A percentile compares a stretch with the other conserved stretches of the same genome.
Evolutionary conservation across 2,113 vertebrate genomes (phyloP).

Genomic region (Nestor notabilis): DNA sequence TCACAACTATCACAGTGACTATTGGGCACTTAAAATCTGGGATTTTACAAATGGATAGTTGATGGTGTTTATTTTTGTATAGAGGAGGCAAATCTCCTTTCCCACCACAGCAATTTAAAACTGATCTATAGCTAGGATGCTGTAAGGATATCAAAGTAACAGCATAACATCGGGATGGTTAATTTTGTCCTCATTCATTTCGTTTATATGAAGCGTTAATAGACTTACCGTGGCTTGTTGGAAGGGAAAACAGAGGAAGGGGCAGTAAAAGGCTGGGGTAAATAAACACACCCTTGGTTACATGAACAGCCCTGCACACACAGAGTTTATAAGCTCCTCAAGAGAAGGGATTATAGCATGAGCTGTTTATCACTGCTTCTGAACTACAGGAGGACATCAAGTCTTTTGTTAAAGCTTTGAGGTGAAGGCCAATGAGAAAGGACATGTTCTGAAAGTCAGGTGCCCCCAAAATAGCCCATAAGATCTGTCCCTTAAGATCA

Average conservation of each 20-base stretch:
- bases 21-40: background rate
- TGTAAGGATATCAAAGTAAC: background rate
- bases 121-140: background rate
- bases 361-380: constrained; percentile 5
- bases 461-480: background rate
- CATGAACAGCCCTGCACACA: background rate
- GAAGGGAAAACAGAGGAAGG: background rate
- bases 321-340: background rate
- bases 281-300: background rate
- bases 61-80: background rate
- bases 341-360: constrained; percentile 12
- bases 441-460: background rate
- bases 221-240: background rate
- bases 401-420: background rate
- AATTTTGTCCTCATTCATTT: background rate
- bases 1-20: background rate
- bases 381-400: background rate
- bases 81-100: background rate
- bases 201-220: background rate
- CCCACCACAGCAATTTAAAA: background rate
- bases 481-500: background rate
- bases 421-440: background rate
- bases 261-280: background rate
- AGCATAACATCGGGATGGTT: background rate
- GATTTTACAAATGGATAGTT: background rate